These are phyloP conservation scores for Scylla paramamosain DNA, from an alignment of 1,140 invertebrate genomes.

Conservation along the genomic window DNA sequence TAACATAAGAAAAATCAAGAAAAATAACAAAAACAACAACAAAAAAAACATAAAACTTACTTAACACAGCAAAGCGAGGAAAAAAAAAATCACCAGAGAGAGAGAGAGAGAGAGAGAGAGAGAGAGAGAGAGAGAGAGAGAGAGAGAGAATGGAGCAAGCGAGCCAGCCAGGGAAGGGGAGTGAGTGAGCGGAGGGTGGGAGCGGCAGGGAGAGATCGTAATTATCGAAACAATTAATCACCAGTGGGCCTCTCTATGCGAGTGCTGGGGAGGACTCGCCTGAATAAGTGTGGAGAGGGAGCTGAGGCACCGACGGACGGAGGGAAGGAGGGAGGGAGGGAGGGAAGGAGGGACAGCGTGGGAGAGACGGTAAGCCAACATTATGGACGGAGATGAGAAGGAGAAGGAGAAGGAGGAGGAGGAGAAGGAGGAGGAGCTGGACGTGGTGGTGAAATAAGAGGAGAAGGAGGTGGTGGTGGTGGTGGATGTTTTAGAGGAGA, in stretches of 20 bases:
- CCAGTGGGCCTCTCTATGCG: constrained; percentile 54
- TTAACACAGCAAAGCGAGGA: neutral
- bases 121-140: constrained; percentile 58
- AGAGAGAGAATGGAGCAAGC: constrained; percentile 42
- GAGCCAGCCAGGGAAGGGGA: neutral
- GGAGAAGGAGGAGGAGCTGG: too few species aligned
- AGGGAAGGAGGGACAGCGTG: constrained; percentile 26
- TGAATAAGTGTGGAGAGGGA: constrained; percentile 19
- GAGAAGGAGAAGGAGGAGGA: too few species aligned
- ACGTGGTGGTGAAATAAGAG: neutral
- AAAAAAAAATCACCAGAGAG: neutral
- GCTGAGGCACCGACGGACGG: neutral
- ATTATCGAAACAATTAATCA: constrained; percentile 64
- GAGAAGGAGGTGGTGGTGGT: neutral
- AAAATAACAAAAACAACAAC: neutral
- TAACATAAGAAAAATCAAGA: neutral
- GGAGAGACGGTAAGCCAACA: too few species aligned
- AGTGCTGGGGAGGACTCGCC: constrained; percentile 33
- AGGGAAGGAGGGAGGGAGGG: neutral
- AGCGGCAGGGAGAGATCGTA: constrained; percentile 39
- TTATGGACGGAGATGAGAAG: neutral
- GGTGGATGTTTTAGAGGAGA: neutral
- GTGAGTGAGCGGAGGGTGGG: constrained; percentile 28
- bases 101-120: constrained; percentile 21
- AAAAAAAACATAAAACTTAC: neutral